These are phyloP conservation scores for Microctenopoma steveboyesi DNA, from an alignment of 2,797 vertebrate genomes.

Conservation along the genomic window DNA sequence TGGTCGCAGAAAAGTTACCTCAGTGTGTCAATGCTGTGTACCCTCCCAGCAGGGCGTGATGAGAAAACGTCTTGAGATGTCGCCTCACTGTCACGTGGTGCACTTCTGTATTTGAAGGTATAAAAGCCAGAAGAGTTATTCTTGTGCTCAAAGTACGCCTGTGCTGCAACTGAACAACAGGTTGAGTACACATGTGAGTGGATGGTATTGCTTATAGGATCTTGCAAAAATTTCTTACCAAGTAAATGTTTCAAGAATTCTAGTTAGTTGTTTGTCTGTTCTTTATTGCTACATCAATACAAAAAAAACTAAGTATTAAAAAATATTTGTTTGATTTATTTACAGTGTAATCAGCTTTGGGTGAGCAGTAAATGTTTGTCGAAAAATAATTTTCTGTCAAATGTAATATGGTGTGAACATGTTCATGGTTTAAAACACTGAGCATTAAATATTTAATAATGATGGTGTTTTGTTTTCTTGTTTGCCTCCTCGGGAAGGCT, in stretches of 20 bases:
- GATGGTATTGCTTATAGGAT: not conserved
- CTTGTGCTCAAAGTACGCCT: constrained; percentile 58
- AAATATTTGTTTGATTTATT: not conserved
- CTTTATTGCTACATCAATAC: not conserved
- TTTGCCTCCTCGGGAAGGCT: constrained; percentile 15
- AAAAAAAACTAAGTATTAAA: not conserved
- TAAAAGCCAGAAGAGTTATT: constrained; percentile 80
- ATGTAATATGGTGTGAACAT: not conserved
- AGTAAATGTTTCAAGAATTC: not conserved
- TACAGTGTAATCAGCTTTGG: not conserved
- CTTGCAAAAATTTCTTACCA: constrained; percentile 1
- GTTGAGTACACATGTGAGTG: not conserved
- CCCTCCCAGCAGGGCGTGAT: constrained; percentile 71
- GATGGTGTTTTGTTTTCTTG: not conserved
- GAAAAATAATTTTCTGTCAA: not conserved
- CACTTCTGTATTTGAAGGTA: constrained; percentile 79
- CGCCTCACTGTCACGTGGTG: constrained; percentile 73
- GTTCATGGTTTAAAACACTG: not conserved
- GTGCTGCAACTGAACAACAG: constrained; percentile 29
- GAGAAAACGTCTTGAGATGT: constrained; percentile 65
- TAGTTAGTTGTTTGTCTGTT: not conserved
- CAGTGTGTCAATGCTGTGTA: constrained; percentile 39
- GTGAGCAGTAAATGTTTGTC: not conserved
- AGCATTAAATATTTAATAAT: not conserved
- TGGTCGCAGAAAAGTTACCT: constrained; percentile 67